Evolutionary conservation across 1,140 invertebrate genomes (phyloP), one percentile per base, ranked within the genome.

Genomic region (Cardiocondyla obscurior): DNA sequence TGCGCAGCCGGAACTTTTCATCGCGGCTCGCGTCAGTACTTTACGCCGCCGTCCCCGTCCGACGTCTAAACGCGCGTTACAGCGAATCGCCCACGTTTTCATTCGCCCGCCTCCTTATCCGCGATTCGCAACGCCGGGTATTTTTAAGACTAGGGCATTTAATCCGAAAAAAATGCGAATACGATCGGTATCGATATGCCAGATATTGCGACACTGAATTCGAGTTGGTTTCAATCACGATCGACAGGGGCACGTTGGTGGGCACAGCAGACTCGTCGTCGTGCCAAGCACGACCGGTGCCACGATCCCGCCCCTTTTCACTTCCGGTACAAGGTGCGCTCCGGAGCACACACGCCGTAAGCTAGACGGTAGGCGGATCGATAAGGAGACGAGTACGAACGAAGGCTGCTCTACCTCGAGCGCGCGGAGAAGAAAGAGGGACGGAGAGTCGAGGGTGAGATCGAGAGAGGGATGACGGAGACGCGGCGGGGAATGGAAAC

Each of bases 301-400:
- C 81, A 76, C 79, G 67, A 82, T 74, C 70, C 74, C 74, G 74
- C 44, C 67, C 57, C 81, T 60, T 82, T 53, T 76, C 81, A 73
- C 81, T 82, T 53, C 70, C 79, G 81, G 55, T 82, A 58, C 44
- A 73, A 73, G 65, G 65, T 51, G 58, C 33, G 73, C 67, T 74
- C 64, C 70, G 85, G 85, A 87, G 85, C 85, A 87, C 85, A 87
- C 82, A 83, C 73, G 74, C 72, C 81, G 85, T 87, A 87, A 87
- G 85, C 60, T 81, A 49, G 82, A 70, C 64, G 76, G 76, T 84
- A 46, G 65, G 82, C 22, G 85, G 86, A 88, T 88, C 86, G 85
- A 88, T 88, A 88, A 81, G 69, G 57, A 60, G 85, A 87, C 86
- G 82, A 84, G 82, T 64, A 77, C 76, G 86, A 85, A 58, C 60